Evolutionary conservation across 1,140 invertebrate genomes (phyloP).

Genomic region (Trinorchestia longiramus): DNA sequence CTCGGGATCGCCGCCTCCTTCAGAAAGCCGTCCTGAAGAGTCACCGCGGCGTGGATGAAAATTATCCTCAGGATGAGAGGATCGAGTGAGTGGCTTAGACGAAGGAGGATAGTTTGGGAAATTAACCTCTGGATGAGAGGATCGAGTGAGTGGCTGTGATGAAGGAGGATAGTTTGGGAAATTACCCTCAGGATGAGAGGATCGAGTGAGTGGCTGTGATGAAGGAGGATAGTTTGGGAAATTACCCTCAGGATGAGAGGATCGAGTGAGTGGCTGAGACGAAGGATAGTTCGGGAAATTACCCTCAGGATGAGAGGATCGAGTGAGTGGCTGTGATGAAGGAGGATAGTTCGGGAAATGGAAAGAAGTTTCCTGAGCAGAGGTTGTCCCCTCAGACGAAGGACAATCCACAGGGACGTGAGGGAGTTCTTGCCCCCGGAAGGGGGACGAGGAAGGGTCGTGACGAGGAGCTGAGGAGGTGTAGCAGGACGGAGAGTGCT

Average conservation of each 20-base stretch:
- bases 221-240: not conserved
- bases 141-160: not conserved
- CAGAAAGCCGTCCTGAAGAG: not conserved
- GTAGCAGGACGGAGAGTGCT: not conserved
- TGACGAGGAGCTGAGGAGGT: not conserved
- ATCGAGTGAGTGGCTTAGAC: not conserved
- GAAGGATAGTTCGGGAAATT: not conserved
- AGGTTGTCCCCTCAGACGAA: not conserved
- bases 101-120: not conserved
- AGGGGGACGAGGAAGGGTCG: not conserved
- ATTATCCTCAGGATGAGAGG: not conserved
- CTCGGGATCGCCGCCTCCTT: not conserved
- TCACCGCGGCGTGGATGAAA: not conserved
- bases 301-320: not conserved
- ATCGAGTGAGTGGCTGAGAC: not conserved
- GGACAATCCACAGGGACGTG: not conserved
- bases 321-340: not conserved
- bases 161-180: not conserved
- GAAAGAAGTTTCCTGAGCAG: not conserved
- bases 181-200: not conserved
- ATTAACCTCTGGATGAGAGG: not conserved
- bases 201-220: not conserved
- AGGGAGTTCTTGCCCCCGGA: not conserved
- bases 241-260: not conserved
- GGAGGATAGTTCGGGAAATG: not conserved